Evolutionary conservation across 2,797 vertebrate genomes (phyloP), one percentile per base, ranked within the genome.

Genomic region (Ambastaia sidthimunki): DNA sequence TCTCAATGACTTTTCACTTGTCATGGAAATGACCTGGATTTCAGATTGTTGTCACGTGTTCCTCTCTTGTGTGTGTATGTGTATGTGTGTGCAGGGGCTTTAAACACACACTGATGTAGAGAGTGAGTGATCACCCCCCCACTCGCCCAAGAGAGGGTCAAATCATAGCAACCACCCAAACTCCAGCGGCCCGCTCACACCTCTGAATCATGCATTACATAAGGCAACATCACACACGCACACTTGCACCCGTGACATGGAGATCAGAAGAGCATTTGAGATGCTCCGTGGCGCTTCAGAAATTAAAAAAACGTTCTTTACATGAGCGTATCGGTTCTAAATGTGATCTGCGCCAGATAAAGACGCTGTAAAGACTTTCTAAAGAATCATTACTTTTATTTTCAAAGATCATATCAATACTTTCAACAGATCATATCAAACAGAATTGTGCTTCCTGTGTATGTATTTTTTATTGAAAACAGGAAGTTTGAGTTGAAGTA

Each of bases 61-160:
- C 19, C 12, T 28, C 59, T 28, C 23, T 28, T 23, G 0, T 59
- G 34, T 68, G 55, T 55, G 67, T 68, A 48, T 21, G 16, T 57
- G 67, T 71, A 48, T 28, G 66, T 44, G 69, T n/a, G n/a, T n/a
- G n/a, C n/a, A n/a, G 18, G 70, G 57, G 41, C 19, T 44, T 18
- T 57, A 59, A 72, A 72, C 12, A 71, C 71, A 75, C 37, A 52
- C 44, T 55, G n/a, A 83, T 71, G 76, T 69, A 62, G 70, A 16
- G 63, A 85, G 80, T 81, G 84, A 88, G 90, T 86, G 85, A 89
- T 89, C 80, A 84, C 83, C 88, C 85, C 78, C 83, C 76, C 83
- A 84, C 83, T 86, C 80, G 57, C 87, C 89, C 80, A 85, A 84
- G 87, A 89, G 86, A 89, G 87, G 87, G 88, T 89, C 88, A 88